phyloP scores from a whole-genome alignment of 2,113 vertebrate species.

The Microcebus tavaratra region DNA sequence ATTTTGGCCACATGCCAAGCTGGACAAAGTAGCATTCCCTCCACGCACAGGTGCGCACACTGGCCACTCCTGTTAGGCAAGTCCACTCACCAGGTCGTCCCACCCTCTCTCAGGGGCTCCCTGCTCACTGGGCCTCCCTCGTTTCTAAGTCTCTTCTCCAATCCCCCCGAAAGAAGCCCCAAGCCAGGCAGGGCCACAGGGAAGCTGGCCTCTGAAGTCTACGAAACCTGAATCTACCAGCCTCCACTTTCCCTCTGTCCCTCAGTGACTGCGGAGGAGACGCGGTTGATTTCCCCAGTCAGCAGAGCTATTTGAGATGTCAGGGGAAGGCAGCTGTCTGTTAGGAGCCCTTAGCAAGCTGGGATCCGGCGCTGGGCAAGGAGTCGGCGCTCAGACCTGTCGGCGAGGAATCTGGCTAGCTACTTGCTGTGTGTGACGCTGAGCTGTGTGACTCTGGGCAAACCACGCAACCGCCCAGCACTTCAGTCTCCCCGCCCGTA shows the following conservation, averaged over 20 bases:
- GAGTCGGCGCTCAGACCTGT: constrained; percentile 54
- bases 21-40: background rate
- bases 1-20: background rate
- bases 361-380: background rate
- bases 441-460: fast-evolving
- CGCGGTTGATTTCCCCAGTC: constrained; percentile 62
- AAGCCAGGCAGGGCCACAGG: background rate
- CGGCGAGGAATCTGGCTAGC: background rate
- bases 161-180: background rate
- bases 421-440: background rate
- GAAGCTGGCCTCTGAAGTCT: background rate
- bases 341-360: constrained; percentile 57
- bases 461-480: background rate
- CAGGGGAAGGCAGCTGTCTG: constrained; percentile 60
- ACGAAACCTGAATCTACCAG: constrained; percentile 19
- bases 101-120: background rate
- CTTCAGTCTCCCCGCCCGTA: background rate
- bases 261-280: constrained; percentile 50
- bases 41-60: background rate
- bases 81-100: background rate
- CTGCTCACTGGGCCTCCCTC: background rate
- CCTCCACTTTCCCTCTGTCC: constrained; percentile 47
- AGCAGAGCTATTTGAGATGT: constrained; percentile 68
- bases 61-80: background rate
- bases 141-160: background rate